These are phyloP conservation scores for Apodemus sylvaticus DNA, from an alignment of 2,113 vertebrate genomes.

Conservation along the genomic window DNA sequence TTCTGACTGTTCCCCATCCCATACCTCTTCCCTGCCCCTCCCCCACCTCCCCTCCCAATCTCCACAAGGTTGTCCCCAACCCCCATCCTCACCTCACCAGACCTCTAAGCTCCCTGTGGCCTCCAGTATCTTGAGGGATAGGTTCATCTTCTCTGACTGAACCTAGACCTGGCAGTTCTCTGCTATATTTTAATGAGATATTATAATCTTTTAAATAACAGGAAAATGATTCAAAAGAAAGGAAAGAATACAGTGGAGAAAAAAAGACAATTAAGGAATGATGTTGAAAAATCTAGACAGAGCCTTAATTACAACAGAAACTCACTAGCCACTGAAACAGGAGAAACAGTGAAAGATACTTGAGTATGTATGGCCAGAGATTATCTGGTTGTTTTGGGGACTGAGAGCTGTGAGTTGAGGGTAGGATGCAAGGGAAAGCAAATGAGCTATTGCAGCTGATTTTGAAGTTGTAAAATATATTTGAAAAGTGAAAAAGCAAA, in stretches of 20 bases:
- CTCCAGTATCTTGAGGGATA: too few species aligned
- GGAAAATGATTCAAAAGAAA: background rate
- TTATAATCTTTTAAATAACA: background rate
- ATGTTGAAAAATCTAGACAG: slow-evolving; percentile 14
- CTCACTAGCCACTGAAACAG: background rate
- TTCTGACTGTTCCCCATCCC: too few species aligned
- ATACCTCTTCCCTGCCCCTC: too few species aligned
- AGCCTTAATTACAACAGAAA: background rate
- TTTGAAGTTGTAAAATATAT: background rate
- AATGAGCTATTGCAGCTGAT: background rate
- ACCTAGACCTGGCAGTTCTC: too few species aligned
- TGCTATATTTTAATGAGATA: background rate
- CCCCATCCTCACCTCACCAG: too few species aligned
- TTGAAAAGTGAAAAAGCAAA: slow-evolving; percentile 41
- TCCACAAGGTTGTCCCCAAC: too few species aligned
- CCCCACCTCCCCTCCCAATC: too few species aligned
- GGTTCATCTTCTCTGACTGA: too few species aligned
- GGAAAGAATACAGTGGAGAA: background rate
- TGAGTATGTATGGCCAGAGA: background rate
- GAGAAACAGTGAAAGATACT: background rate
- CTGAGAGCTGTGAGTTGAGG: background rate
- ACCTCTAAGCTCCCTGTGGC: too few species aligned
- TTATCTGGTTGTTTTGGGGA: background rate
- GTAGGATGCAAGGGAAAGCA: background rate
- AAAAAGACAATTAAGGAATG: background rate